Base-by-base conservation (phyloP, 2,797 vertebrate genomes). In the Spizella passerina region DNA sequence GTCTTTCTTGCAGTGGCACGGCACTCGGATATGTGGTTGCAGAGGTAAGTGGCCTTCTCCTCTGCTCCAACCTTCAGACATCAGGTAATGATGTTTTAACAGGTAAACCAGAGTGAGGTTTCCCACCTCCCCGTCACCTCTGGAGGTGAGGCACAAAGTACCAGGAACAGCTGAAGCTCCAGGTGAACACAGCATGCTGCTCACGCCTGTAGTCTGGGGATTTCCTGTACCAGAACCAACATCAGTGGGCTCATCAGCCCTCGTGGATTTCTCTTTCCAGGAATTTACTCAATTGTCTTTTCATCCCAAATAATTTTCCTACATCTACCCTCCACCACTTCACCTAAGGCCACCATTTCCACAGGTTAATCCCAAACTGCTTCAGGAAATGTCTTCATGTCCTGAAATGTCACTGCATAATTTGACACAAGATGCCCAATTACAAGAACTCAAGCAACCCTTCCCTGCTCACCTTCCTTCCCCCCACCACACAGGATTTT, bases 321-420 rank as follows among this genome's bases (percentile, higher is more conserved):
- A 5, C 22, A 26, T 29, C 50, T 44, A 61, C n/a, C 18, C 55
- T 47, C 24, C 4, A n/a, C 22, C n/a, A 43, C 29, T 47, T 47
- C 32, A 23, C 23, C 9, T 24, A 26, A 63, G 44, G 47, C 76
- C 26, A 59, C 32, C 7, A 14, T 22, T 69, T 63, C 34, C 72
- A 68, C n/a, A 41, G 19, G 26, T 72, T 36, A 65, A 49, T 24
- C 38, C 24, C 29, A 39, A 49, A 24, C 5, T 8, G 11, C 61
- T 27, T 44, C 49, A 36, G 4, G 2, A 78, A 61, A 63, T 1
- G 1, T 0, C 0, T 26, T 38, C 3, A 4, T 3, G 9, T 47
- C 79, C 49, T 1, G 1, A 78, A 57, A 46, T 46, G 60, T 72
- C 56, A 15, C 39, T 30, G 24, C 12, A 49, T 49, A 57, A 43